These are phyloP conservation scores for Ascidia mentula DNA, from an alignment of 23 tunicate genomes.

Conservation along the genomic window DNA sequence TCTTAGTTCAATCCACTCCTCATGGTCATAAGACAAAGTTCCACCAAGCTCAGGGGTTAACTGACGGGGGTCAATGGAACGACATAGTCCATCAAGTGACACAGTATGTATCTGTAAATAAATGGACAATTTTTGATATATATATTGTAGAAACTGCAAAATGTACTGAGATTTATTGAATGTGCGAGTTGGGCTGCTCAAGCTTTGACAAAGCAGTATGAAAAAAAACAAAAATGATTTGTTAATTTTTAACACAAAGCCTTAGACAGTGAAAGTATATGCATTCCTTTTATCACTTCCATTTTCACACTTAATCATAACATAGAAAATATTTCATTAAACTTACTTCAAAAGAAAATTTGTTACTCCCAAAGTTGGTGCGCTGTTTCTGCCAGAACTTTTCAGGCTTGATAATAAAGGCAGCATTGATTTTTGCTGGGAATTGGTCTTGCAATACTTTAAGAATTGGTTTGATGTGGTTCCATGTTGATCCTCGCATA, in stretches of 20 bases:
- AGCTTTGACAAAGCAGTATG: too few species aligned
- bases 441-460: conserved; percentile 82
- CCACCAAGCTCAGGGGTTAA: conserved; percentile 86
- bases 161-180: too few species aligned
- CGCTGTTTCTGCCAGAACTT: conserved; percentile 97
- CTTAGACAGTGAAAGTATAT: neutral
- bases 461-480: conserved; percentile 69
- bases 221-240: neutral
- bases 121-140: neutral
- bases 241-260: neutral
- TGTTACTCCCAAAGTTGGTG: conserved; percentile 86
- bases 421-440: conserved; percentile 76
- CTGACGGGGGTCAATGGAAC: conserved; percentile 68
- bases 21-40: conserved; percentile 77
- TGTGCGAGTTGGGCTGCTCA: too few species aligned
- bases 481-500: conserved; percentile 92
- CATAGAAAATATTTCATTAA: neutral
- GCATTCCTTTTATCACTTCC: neutral
- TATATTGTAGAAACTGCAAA: too few species aligned
- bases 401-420: conserved; percentile 78
- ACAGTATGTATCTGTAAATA: conserved; percentile 69
- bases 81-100: conserved; percentile 59
- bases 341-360: conserved; percentile 84
- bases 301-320: too few species aligned
- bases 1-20: conserved; percentile 93